Conservation (phyloP, 2,113 vertebrate genomes). For the Mastomys natalensis region DNA sequence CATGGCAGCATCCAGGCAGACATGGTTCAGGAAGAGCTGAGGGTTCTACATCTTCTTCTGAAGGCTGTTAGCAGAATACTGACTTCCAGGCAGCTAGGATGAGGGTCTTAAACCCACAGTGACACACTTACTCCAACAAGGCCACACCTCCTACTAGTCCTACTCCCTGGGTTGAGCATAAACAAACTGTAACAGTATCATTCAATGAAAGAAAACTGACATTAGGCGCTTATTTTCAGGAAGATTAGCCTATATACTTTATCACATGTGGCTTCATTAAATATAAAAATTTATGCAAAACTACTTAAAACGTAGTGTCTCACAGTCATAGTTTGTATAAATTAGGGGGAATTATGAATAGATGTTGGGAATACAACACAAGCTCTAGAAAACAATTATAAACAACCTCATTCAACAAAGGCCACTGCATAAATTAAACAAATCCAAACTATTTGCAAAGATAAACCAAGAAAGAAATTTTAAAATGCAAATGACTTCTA, state of each 20-base stretch:
- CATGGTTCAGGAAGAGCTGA: no score
- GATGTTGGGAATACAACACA: slow-evolving; percentile 8
- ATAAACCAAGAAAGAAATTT: slow-evolving; percentile 23
- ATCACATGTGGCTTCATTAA: neutral
- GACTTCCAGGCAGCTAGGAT: no score
- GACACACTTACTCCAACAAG: no score
- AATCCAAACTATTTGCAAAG: neutral
- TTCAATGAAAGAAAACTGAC: neutral
- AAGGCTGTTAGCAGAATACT: no score
- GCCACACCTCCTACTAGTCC: no score
- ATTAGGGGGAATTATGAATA: slow-evolving; percentile 17
- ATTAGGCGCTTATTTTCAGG: neutral
- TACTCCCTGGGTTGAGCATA: no score
- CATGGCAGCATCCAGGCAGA: no score
- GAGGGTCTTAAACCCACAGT: no score
- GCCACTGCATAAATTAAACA: slow-evolving; percentile 50
- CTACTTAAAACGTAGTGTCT: neutral
- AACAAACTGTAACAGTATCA: no score
- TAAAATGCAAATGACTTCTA: neutral
- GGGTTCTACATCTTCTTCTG: no score
- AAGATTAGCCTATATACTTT: neutral
- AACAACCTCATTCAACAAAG: neutral
- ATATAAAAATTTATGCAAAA: slow-evolving; percentile 20
- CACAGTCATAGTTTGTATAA: neutral
- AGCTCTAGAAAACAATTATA: slow-evolving; percentile 57